Base-by-base conservation (phyloP, 2,797 vertebrate genomes). In the Tapera naevia region DNA sequence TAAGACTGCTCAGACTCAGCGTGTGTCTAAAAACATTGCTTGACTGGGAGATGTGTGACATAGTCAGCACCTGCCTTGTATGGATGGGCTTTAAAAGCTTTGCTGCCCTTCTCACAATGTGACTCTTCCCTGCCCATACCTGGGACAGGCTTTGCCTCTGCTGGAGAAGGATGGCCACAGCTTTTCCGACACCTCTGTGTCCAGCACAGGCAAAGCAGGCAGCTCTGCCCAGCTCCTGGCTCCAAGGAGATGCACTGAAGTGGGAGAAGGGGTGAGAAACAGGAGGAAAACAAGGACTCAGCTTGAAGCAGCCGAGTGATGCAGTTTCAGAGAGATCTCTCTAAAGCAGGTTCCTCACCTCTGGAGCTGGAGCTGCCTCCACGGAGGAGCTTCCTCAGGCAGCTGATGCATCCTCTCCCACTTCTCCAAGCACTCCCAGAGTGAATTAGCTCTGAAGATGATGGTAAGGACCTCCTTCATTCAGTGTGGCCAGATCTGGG, bases 161-260 rank as follows among this genome's bases (percentile, higher is more conserved):
- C 6, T 5, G 5, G 61, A 66, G 41, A 30, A 24, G 17, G 19
- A 30, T 78, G 43, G 33, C 14, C 17, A 14, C 57, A 21, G 21
- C 0, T 0, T 30, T 16, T 30, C 10, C 2, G 58, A 37, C 5
- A 50, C 13, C 33, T 41, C 61, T 23, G 5, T 9, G 21, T 7
- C 37, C 13, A 39, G 16, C 32, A 39, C 18, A 32, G 33, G 24
- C 32, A 45, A 25, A 54, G n/a, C 11, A 15, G 37, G n/a, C 27
- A 30, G 17, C 48, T 79, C 50, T 45, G 43, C 57, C 39, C 14
- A 5, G 11, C 62, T 88, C 48, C 25, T 30, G 50, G 4, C 46
- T 41, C 19, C 45, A 19, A 39, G 35, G 35, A 72, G 33, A n/a
- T 13, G 19, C 23, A 27, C 11, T 5, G 8, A 54, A 45, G 17